A percentile compares a stretch with the other conserved stretches of the same genome.
phyloP scores from a whole-genome alignment of 1,140 invertebrate genomes.

The Drosophila carrolli region DNA sequence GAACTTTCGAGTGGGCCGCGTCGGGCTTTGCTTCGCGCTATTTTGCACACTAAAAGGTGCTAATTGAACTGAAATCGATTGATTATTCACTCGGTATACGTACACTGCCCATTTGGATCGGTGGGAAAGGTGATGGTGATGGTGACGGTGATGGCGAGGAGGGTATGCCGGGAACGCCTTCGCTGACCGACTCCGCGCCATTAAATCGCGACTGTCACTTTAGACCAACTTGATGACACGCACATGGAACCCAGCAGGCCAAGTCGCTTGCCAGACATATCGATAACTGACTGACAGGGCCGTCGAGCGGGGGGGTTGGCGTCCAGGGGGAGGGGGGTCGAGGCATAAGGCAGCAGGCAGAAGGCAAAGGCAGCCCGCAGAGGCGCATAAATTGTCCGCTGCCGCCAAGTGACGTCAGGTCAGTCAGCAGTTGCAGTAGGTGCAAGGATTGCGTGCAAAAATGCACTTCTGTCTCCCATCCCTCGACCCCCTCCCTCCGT shows the following conservation, averaged over 20 bases:
- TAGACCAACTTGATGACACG: slow-evolving; percentile 84
- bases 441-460: slow-evolving; percentile 79
- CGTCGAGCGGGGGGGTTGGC: background rate
- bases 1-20: slow-evolving; percentile 41
- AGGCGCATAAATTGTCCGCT: slow-evolving; percentile 79
- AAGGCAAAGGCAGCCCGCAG: slow-evolving; percentile 29
- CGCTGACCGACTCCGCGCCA: slow-evolving; percentile 66
- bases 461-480: slow-evolving; percentile 70
- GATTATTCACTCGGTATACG: slow-evolving; percentile 69
- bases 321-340: slow-evolving; percentile 12
- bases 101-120: background rate
- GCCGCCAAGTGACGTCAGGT: slow-evolving; percentile 78
- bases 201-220: slow-evolving; percentile 84
- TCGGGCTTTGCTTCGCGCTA: slow-evolving; percentile 60
- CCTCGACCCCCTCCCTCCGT: background rate
- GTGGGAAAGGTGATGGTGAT: background rate
- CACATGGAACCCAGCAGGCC: slow-evolving; percentile 61
- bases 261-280: slow-evolving; percentile 43
- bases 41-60: slow-evolving; percentile 82
- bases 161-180: slow-evolving; percentile 47
- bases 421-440: slow-evolving; percentile 66
- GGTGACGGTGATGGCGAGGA: background rate
- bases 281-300: slow-evolving; percentile 50
- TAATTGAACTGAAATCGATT: slow-evolving; percentile 82
- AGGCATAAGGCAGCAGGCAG: slow-evolving; percentile 12